Evolutionary conservation across 2,113 vertebrate genomes (phyloP).

Genomic region (Poicephalus gulielmi): DNA sequence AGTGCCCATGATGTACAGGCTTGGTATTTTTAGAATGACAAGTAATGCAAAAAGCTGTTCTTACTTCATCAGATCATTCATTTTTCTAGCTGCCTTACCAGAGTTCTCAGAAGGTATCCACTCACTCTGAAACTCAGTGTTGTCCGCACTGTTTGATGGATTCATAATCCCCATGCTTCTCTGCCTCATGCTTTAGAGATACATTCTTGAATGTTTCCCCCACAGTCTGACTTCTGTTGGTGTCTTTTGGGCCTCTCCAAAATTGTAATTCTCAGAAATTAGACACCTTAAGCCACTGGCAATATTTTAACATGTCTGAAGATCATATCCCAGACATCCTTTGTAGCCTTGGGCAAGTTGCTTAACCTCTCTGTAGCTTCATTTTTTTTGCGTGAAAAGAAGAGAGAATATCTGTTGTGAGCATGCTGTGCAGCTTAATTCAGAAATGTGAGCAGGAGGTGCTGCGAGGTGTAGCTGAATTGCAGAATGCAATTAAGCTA

Average conservation of each 20-base stretch:
- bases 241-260: neutral
- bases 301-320: slow-evolving; percentile 1
- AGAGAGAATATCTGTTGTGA: neutral
- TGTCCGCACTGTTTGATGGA: neutral
- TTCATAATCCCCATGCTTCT: neutral
- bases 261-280: slow-evolving; percentile 7
- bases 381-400: neutral
- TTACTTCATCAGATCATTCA: neutral
- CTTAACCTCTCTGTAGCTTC: neutral
- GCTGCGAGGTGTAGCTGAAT: neutral
- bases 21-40: slow-evolving; percentile 22
- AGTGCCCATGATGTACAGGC: neutral
- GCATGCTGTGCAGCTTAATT: neutral
- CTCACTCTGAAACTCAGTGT: neutral
- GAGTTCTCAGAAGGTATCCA: neutral
- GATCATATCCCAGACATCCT: slow-evolving; percentile 1
- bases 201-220: neutral
- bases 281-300: neutral
- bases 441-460: neutral
- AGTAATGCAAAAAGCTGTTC: neutral
- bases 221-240: neutral
- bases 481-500: neutral
- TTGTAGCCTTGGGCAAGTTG: neutral
- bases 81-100: neutral
- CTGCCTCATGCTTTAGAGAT: neutral